Evolutionary conservation across 2,888 invertebrate species (phyloP).

Genomic region (Notodonta ziczac): DNA sequence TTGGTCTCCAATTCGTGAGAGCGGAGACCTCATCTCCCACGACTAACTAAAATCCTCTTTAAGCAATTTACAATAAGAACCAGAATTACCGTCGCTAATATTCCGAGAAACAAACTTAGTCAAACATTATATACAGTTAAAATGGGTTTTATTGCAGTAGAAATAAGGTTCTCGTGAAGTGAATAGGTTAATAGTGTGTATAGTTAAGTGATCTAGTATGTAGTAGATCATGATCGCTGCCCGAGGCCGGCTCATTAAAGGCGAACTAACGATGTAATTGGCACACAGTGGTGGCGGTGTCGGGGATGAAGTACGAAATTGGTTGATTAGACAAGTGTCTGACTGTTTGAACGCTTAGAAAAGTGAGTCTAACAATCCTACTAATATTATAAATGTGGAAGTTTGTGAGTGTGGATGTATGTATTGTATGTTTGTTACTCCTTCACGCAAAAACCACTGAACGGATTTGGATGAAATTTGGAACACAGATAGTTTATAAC

Average conservation of each 20-base stretch:
- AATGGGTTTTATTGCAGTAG: conserved; percentile 16
- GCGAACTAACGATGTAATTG: conserved; percentile 76
- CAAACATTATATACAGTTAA: conserved; percentile 10
- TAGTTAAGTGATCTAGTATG: conserved; percentile 51
- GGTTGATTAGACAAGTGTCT: conserved; percentile 49
- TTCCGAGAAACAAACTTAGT: conserved; percentile 17
- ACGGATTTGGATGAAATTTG: too few relatives aligned
- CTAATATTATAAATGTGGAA: too few relatives aligned
- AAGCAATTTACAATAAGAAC: conserved; percentile 38
- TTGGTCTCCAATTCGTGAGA: conserved; percentile 23
- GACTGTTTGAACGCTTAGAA: conserved; percentile 14
- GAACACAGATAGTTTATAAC: too few relatives aligned
- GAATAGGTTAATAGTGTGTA: conserved; percentile 31
- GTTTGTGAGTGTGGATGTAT: too few relatives aligned
- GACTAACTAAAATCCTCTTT: conserved; percentile 37
- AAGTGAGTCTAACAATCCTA: neutral
- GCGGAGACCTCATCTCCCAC: conserved; percentile 24
- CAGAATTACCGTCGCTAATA: conserved; percentile 38
- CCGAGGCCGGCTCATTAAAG: conserved; percentile 66
- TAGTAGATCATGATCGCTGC: conserved; percentile 53
- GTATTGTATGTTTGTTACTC: too few relatives aligned
- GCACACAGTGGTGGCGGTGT: conserved; percentile 45
- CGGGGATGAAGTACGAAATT: conserved; percentile 49
- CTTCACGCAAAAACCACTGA: too few relatives aligned
- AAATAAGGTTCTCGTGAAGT: conserved; percentile 22